phyloP scores from a whole-genome alignment of 2,113 vertebrate genomes.

The Nyctereutes procyonoides region DNA sequence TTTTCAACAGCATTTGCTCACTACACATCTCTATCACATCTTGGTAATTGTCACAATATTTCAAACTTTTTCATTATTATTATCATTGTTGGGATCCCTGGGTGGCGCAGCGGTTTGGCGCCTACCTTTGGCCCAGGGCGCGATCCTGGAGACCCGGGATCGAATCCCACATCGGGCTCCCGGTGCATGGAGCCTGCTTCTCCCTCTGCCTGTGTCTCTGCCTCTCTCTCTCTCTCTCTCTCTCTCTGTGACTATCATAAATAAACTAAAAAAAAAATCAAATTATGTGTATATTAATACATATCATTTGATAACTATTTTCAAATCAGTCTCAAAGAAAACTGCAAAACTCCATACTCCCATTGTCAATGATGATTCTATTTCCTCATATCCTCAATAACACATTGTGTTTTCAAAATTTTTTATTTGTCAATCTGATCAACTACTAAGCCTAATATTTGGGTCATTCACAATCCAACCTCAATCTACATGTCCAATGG shows the following conservation, averaged over 20 bases:
- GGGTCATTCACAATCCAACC: background rate
- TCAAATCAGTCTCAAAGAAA: background rate
- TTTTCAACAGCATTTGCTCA: background rate
- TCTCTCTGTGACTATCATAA: no score
- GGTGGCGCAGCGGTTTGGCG: no score
- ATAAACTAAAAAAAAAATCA: no score
- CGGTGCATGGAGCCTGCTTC: no score
- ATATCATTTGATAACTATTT: background rate
- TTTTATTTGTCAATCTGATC: background rate
- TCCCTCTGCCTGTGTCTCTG: no score
- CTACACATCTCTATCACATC: background rate
- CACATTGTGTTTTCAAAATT: background rate
- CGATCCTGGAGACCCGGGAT: no score
- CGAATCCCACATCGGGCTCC: no score
- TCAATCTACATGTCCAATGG: background rate
- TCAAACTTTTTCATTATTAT: background rate
- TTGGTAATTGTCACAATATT: background rate
- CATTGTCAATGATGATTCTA: background rate
- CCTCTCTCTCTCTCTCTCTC: no score
- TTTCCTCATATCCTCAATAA: background rate
- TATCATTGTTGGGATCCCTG: no score
- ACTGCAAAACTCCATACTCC: background rate
- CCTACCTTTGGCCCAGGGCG: no score
- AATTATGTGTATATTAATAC: background rate
- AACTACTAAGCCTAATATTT: background rate